Conservation (phyloP, 2,797 vertebrate genomes). For the Pelodytes ibericus region DNA sequence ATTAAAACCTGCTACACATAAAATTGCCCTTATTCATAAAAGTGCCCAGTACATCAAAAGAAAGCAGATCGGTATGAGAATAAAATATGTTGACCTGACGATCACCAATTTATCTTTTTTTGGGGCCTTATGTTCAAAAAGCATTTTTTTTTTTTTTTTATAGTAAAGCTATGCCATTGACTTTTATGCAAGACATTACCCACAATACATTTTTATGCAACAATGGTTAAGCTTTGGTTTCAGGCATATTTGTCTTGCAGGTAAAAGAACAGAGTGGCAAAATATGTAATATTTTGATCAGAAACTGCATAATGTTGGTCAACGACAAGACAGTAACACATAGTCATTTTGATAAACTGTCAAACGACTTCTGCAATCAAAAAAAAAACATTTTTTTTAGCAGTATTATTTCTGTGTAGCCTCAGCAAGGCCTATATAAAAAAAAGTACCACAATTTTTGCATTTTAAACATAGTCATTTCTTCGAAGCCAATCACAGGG, state of each 20-base stretch:
- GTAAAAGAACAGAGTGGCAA: background rate
- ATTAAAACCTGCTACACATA: constrained; percentile 30
- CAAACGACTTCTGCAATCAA: too few relatives aligned
- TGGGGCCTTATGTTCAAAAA: constrained; percentile 47
- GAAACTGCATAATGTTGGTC: too few relatives aligned
- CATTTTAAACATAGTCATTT: too few relatives aligned
- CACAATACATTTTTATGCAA: constrained; percentile 2
- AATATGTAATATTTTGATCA: background rate
- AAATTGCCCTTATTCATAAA: constrained; percentile 38
- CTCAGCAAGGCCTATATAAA: too few relatives aligned
- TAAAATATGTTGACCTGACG: constrained; percentile 18
- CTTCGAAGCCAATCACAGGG: too few relatives aligned
- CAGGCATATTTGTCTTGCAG: background rate
- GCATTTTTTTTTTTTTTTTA: constrained; percentile 52
- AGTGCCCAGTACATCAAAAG: constrained; percentile 30
- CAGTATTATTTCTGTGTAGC: too few relatives aligned
- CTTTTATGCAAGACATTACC: background rate
- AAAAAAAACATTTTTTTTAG: too few relatives aligned
- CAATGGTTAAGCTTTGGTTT: constrained; percentile 10
- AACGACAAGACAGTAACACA: too few relatives aligned
- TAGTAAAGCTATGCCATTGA: background rate
- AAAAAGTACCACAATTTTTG: too few relatives aligned
- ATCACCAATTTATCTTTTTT: constrained; percentile 13
- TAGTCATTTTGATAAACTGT: too few relatives aligned
- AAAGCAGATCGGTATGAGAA: constrained; percentile 3